Conservation (phyloP, 2,797 vertebrate species). For the Pteropus rufus region DNA sequence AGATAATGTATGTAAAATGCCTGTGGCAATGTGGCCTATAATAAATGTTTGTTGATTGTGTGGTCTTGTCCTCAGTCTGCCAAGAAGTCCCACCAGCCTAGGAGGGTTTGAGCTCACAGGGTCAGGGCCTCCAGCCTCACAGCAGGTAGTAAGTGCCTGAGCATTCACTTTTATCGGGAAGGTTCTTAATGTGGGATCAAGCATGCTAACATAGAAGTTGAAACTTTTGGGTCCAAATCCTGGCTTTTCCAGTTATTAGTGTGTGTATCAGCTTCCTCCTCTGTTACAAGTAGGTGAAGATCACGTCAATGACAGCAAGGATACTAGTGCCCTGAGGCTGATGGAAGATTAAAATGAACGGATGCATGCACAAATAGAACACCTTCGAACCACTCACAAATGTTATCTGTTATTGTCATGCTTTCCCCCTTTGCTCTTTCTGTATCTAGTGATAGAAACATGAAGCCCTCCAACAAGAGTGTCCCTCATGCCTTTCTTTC, state of each 20-base stretch:
- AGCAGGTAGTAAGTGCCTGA: neutral
- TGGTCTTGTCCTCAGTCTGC: neutral
- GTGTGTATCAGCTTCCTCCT: neutral
- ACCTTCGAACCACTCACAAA: neutral
- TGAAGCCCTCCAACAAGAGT: neutral
- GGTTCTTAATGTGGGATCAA: neutral
- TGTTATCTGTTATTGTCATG: neutral
- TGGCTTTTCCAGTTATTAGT: neutral
- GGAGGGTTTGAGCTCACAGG: neutral
- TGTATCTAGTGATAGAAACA: neutral
- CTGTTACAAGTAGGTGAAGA: neutral
- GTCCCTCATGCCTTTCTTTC: neutral
- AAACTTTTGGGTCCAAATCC: neutral
- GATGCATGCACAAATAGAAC: neutral
- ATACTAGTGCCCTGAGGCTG: neutral
- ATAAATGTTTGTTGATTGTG: neutral
- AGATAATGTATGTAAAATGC: neutral
- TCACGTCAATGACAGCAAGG: neutral
- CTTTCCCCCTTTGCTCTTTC: neutral
- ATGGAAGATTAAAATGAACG: neutral
- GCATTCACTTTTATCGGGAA: neutral
- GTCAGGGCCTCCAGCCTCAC: neutral
- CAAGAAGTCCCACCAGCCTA: neutral
- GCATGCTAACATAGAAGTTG: neutral
- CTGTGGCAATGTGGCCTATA: neutral